A percentile compares a stretch with the other conserved stretches of the same genome.
These are phyloP conservation scores for Bembecia ichneumoniformis DNA, from an alignment of 2,888 invertebrate species.

Conservation along the genomic window DNA sequence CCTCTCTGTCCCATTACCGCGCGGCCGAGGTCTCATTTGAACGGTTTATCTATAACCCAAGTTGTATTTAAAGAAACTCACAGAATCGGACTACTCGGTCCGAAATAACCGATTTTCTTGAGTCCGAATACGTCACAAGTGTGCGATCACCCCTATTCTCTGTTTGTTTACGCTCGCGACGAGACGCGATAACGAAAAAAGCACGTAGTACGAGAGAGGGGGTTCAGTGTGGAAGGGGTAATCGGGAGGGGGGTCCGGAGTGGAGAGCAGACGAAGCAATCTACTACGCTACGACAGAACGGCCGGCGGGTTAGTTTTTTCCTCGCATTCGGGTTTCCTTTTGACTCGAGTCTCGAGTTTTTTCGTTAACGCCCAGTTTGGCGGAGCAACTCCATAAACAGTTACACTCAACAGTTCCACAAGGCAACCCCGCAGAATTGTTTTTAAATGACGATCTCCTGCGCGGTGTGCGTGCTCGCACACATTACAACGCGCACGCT, in stretches of 20 bases:
- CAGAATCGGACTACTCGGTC: no score
- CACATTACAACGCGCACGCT: conserved; percentile 20
- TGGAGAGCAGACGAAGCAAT: conserved; percentile 17
- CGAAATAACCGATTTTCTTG: no score
- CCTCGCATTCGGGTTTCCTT: conserved; percentile 49
- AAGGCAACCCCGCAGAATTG: conserved; percentile 67
- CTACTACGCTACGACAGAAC: conserved; percentile 45
- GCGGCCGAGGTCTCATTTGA: no score
- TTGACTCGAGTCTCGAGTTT: conserved; percentile 51
- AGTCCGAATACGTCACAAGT: no score
- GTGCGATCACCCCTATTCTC: no score
- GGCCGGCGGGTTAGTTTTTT: conserved; percentile 30
- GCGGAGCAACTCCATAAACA: conserved; percentile 64
- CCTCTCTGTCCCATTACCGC: no score
- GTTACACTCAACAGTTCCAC: conserved; percentile 37
- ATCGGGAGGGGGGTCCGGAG: conserved; percentile 12
- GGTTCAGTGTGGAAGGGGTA: conserved; percentile 11
- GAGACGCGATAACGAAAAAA: conserved; percentile 30
- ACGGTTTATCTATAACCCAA: no score
- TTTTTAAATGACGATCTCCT: conserved; percentile 55
- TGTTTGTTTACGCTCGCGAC: conserved; percentile 32
- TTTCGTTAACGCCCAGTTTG: conserved; percentile 60
- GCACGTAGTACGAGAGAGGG: conserved; percentile 43
- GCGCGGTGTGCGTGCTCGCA: conserved; percentile 28
- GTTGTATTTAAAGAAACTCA: no score